Base-by-base conservation (phyloP, 2,888 invertebrate species). In the Neelides folsomi region DNA sequence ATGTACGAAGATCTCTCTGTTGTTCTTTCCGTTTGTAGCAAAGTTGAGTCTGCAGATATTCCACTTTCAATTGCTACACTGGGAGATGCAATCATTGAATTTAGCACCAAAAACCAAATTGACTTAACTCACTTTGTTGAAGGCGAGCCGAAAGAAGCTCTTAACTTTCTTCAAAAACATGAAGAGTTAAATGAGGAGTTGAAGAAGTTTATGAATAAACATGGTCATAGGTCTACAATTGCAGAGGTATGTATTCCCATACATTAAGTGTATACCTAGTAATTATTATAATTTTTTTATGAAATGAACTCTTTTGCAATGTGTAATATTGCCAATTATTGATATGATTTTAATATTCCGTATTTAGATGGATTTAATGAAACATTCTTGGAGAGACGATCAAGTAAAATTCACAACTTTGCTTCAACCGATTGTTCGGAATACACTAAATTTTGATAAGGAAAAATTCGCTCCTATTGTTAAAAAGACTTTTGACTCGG, bases 1-100 rank as follows among this genome's bases (percentile, higher is more conserved):
- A 77, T 82, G 58, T 79, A 79, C 63, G 75, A 77, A 37, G 86
- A 87, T 68, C 77, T 86, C 43, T 78, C 81, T 0, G 66, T 75
- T 20, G 68, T 88, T 18, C 71, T 86, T 37, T 78, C 82, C 10
- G 79, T 81, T 0, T 82, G 82, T 61, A 70, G 71, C 0, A 77
- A 81, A 56, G 81, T 84, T 0, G 73, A 83, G 47, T 86, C 86
- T 15, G 85, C 82, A 0, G 83, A 86, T 66, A 79, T 88, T 8
- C 82, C 84, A 0, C 68, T 71, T 13, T 72, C 73, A 1, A 62
- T 80, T 67, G 70, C 72, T 13, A 69, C 71, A 37, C 68, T 80
- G 27, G 72, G 74, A 0, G 67, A 68, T 12, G 67, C 69, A 37
- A 70, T 80, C 43, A 69, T 71, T 35, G 63, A 67, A 2, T 69